Conservation (phyloP, 2,113 vertebrate genomes). For the Ameiurus melas region DNA sequence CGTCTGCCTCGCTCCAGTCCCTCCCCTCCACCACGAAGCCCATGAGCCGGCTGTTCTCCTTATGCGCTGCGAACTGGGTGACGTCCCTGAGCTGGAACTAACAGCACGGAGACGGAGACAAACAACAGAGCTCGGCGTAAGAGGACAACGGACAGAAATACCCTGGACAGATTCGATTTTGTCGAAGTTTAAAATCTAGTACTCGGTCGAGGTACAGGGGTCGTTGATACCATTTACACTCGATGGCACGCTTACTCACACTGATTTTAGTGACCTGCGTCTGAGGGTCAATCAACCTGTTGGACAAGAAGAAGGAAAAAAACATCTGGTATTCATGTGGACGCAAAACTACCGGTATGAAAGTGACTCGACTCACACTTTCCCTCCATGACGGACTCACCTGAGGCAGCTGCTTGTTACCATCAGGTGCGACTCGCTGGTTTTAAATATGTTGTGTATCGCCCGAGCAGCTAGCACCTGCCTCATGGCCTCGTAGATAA, state of each 20-base stretch:
- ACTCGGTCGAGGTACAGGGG: neutral
- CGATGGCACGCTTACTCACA: slow-evolving; percentile 75
- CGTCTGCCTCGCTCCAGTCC: slow-evolving; percentile 71
- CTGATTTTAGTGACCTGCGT: slow-evolving; percentile 91
- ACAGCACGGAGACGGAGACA: neutral
- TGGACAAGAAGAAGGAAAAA: neutral
- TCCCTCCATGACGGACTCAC: slow-evolving; percentile 60
- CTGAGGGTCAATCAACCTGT: slow-evolving; percentile 95
- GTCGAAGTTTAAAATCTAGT: neutral
- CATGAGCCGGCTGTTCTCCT: slow-evolving; percentile 90
- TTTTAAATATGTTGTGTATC: slow-evolving; percentile 98
- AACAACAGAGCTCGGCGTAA: neutral
- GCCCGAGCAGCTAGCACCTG: slow-evolving; percentile 95
- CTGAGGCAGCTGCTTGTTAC: slow-evolving; percentile 87
- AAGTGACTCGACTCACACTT: neutral
- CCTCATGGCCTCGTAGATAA: slow-evolving; percentile 97
- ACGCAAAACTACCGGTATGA: neutral
- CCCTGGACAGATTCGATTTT: neutral
- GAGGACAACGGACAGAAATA: neutral
- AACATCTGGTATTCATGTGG: neutral
- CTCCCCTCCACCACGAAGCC: slow-evolving; percentile 84
- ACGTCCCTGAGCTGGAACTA: slow-evolving; percentile 89
- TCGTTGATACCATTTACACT: neutral
- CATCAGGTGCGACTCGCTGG: slow-evolving; percentile 91
- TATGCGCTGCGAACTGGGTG: slow-evolving; percentile 90